A percentile compares a stretch with the other conserved stretches of the same genome.
phyloP scores from a whole-genome alignment of 2,113 vertebrate genomes.

The Pitta sordida region DNA sequence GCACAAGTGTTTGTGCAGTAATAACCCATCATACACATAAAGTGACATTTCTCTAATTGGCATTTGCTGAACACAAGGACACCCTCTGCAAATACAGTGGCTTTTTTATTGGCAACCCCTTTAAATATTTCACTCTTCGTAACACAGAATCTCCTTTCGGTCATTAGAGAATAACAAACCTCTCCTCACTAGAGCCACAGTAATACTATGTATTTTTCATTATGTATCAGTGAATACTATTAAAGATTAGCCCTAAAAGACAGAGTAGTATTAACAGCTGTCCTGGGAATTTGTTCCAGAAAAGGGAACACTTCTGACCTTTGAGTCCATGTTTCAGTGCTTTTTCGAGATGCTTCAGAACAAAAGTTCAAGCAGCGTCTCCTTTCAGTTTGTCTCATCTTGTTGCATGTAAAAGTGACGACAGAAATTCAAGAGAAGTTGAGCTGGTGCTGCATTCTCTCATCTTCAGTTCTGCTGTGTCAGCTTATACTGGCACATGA shows the following conservation, averaged over 20 bases:
- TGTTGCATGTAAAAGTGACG: not conserved
- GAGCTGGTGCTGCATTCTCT: not conserved
- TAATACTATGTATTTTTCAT: not conserved
- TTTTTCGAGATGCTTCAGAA: not conserved
- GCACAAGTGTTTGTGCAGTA: conserved; percentile 3
- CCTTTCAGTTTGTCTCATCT: conserved; percentile 18
- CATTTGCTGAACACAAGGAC: not conserved
- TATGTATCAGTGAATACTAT: not conserved
- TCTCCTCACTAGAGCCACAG: not conserved
- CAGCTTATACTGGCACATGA: not conserved
- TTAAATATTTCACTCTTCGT: not conserved
- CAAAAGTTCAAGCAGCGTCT: conserved; percentile 2
- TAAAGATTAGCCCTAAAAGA: conserved; percentile 30
- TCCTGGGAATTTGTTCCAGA: not conserved
- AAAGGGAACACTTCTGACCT: conserved; percentile 38
- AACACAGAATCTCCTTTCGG: not conserved
- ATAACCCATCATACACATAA: conserved; percentile 23
- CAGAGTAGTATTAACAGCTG: not conserved
- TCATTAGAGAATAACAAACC: not conserved
- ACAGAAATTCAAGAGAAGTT: not conserved
- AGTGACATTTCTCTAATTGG: conserved; percentile 49
- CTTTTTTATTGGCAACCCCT: conserved; percentile 34
- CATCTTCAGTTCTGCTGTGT: not conserved
- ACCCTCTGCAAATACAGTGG: not conserved
- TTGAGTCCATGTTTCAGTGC: not conserved